Conservation (phyloP, 2,113 vertebrate species). For the Spea multiplicata region DNA sequence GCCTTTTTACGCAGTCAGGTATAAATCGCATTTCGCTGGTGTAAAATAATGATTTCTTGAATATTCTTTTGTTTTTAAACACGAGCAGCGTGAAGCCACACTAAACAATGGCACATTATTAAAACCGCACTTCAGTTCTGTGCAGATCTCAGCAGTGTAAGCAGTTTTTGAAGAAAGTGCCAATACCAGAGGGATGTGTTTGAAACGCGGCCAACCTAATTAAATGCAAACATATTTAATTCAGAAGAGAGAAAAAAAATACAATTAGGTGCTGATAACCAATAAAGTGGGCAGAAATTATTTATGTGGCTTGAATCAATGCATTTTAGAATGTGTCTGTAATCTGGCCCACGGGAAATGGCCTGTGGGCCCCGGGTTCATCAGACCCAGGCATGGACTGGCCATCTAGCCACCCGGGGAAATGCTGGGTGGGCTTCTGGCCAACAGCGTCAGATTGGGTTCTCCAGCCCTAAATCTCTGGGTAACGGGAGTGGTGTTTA, state of each 20-base stretch:
- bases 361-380: too few relatives aligned
- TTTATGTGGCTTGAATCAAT: background rate
- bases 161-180: constrained; percentile 28
- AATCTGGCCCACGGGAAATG: too few relatives aligned
- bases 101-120: constrained; percentile 36
- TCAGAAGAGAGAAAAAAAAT: constrained; percentile 5
- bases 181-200: constrained; percentile 12
- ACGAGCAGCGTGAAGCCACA: constrained; percentile 20
- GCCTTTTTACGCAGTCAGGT: background rate
- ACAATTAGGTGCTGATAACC: constrained; percentile 34
- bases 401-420: too few relatives aligned
- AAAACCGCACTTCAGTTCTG: background rate
- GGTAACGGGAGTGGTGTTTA: too few relatives aligned
- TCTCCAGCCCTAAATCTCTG: too few relatives aligned
- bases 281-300: background rate
- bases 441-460: too few relatives aligned
- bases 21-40: background rate
- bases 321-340: background rate
- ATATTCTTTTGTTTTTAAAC: constrained; percentile 24
- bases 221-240: constrained; percentile 41
- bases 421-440: too few relatives aligned
- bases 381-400: too few relatives aligned
- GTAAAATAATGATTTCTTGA: constrained; percentile 22
- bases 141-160: constrained; percentile 17
- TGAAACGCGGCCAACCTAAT: constrained; percentile 20